Evolutionary conservation across 2,797 vertebrate genomes (phyloP).

Genomic region (Stomatorhinus walkeri): DNA sequence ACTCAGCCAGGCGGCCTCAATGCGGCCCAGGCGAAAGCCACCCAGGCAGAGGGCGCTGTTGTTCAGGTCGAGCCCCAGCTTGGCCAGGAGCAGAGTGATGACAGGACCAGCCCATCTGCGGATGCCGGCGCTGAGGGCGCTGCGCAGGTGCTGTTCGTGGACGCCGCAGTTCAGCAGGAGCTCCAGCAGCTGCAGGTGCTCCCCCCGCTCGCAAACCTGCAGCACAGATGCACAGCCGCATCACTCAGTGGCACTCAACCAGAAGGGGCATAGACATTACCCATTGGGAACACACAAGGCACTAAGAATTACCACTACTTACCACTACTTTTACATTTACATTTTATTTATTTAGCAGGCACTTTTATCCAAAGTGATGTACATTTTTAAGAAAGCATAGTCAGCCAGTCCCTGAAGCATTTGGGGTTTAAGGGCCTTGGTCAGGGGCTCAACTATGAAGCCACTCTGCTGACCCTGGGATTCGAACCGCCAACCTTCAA

Average conservation of each 20-base stretch:
- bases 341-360: background rate
- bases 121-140: slow-evolving; percentile 72
- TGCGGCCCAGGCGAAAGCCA: slow-evolving; percentile 75
- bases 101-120: slow-evolving; percentile 66
- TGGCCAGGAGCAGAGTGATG: slow-evolving; percentile 75
- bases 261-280: too few relatives aligned
- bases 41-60: slow-evolving; percentile 86
- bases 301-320: too few relatives aligned
- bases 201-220: slow-evolving; percentile 83
- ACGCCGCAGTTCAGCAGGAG: slow-evolving; percentile 71
- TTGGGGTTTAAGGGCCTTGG: background rate
- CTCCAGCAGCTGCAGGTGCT: slow-evolving; percentile 76
- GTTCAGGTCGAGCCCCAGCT: slow-evolving; percentile 77
- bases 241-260: background rate
- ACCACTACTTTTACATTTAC: background rate
- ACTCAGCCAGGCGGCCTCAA: slow-evolving; percentile 80
- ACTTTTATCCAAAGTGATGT: background rate
- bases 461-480: background rate
- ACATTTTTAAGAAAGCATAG: background rate
- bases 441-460: background rate
- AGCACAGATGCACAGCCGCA: slow-evolving; percentile 12
- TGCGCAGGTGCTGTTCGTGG: slow-evolving; percentile 81
- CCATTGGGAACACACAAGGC: too few relatives aligned
- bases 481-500: background rate
- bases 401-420: background rate